phyloP scores from a whole-genome alignment of 1,140 invertebrate species.

The Homalodisca vitripennis region DNA sequence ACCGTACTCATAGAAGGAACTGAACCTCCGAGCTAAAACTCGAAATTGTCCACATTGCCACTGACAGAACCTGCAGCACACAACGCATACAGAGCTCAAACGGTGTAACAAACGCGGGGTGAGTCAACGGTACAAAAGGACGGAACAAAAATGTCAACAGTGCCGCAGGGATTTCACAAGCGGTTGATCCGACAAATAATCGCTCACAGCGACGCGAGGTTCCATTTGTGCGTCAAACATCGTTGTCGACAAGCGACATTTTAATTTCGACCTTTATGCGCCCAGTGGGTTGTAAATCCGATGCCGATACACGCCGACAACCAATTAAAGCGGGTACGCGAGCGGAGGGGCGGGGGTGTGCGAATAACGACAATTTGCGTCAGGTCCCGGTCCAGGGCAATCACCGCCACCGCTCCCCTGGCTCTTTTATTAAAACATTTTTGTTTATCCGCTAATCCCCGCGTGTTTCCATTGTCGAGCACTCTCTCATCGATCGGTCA shows the following conservation, averaged over 20 bases:
- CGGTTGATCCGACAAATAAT: neutral
- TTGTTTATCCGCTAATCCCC: conserved; percentile 9
- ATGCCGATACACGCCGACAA: neutral
- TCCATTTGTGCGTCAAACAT: neutral
- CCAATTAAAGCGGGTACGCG: neutral
- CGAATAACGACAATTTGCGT: too few relatives aligned
- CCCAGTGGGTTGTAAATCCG: neutral
- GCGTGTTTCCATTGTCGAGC: conserved; percentile 5
- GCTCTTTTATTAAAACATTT: conserved; percentile 17
- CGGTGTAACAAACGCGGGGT: too few relatives aligned
- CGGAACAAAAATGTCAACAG: conserved; percentile 13
- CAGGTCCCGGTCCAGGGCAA: neutral
- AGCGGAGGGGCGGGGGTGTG: too few relatives aligned
- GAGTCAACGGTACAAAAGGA: too few relatives aligned
- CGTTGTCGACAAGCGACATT: conserved; percentile 3
- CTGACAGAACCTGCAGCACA: too few relatives aligned
- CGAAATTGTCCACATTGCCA: too few relatives aligned
- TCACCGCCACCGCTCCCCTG: neutral
- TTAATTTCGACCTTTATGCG: neutral
- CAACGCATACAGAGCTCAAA: too few relatives aligned
- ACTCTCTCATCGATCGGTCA: too few relatives aligned
- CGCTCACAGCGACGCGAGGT: neutral
- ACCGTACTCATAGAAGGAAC: too few relatives aligned
- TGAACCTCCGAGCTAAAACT: too few relatives aligned
- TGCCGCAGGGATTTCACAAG: conserved; percentile 5